Evolutionary conservation across 2,797 vertebrate species (phyloP).

Genomic region (Geotrypetes seraphini): DNA sequence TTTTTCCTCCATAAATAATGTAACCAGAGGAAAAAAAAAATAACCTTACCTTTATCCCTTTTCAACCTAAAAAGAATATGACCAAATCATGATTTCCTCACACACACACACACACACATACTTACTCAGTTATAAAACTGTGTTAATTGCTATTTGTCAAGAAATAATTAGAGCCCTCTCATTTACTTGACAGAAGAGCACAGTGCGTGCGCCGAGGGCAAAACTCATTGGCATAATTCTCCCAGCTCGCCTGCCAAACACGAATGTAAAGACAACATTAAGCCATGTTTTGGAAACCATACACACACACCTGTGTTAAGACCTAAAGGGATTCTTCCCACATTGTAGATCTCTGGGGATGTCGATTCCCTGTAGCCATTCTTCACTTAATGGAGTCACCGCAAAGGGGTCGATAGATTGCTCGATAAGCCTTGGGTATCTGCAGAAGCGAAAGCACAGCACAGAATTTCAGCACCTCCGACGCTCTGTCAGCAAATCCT

Average conservation of each 20-base stretch:
- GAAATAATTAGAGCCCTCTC: too few relatives aligned
- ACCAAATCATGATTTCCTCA: too few relatives aligned
- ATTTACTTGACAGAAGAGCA: conserved; percentile 16
- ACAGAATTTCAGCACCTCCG: conserved; percentile 19
- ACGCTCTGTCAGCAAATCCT: conserved; percentile 16
- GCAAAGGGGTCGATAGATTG: neutral
- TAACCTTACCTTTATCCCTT: too few relatives aligned
- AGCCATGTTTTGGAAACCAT: conserved; percentile 4
- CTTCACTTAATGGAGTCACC: neutral
- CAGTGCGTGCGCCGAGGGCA: conserved; percentile 6
- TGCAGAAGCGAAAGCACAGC: conserved; percentile 36
- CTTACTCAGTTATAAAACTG: too few relatives aligned
- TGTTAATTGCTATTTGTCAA: too few relatives aligned
- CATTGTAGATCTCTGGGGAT: neutral
- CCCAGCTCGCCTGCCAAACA: conserved; percentile 20
- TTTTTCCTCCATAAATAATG: too few relatives aligned
- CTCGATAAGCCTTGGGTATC: conserved; percentile 21
- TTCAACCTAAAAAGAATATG: too few relatives aligned
- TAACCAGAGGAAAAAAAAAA: too few relatives aligned
- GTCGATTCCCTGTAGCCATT: neutral
- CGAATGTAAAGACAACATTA: conserved; percentile 27
- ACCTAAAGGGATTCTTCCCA: conserved; percentile 2
- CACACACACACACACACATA: too few relatives aligned
- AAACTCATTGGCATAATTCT: conserved; percentile 20
- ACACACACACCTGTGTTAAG: conserved; percentile 40